Base-by-base conservation (phyloP, 2,888 invertebrate genomes). In the Hesperia comma region DNA sequence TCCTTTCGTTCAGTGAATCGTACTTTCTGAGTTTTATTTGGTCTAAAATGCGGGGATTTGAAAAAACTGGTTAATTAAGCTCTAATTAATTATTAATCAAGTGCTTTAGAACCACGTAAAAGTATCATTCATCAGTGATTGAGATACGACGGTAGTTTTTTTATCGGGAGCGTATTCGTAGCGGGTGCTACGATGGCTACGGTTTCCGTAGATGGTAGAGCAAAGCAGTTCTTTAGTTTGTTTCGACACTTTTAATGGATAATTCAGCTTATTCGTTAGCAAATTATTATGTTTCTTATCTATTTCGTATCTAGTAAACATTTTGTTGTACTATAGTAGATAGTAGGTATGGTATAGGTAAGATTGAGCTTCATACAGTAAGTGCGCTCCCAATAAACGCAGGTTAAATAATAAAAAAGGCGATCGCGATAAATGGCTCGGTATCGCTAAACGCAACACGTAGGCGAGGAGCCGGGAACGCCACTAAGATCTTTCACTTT, bases 361-460 rank as follows among this genome's bases (percentile, higher is more conserved):
- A 26, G 26, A 26, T 26, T 4, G 26, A 26, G 26, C 26, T 5
- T 5, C n/a, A 46, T 46, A 17, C 15, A 15, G 6, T 6, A 46
- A 46, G 43, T 43, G 43, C 17, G 15, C 43, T 43, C 7, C 58
- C 43, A 60, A 60, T 51, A 26, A 32, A 19, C 57, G 57, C 58
- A 21, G 56, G 70, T 70, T 68, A 76, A 78, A 77, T 70, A 73
- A 70, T 69, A 71, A 71, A 71, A 71, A 53, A 66, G 57, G 58
- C 53, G 58, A 60, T 54, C 73, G 69, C 73, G 74, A 74, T 73
- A 80, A 80, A 78, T 79, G 82, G 79, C 79, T 75, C 74, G 77
- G 73, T 75, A 77, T 78, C 77, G 76, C 80, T 83, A 82, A 79
- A 81, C 83, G 90, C 90, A 89, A 89, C 89, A 90, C 90, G 90